Evolutionary conservation across 1,140 invertebrate genomes (phyloP).

Genomic region (Cydia splendana): DNA sequence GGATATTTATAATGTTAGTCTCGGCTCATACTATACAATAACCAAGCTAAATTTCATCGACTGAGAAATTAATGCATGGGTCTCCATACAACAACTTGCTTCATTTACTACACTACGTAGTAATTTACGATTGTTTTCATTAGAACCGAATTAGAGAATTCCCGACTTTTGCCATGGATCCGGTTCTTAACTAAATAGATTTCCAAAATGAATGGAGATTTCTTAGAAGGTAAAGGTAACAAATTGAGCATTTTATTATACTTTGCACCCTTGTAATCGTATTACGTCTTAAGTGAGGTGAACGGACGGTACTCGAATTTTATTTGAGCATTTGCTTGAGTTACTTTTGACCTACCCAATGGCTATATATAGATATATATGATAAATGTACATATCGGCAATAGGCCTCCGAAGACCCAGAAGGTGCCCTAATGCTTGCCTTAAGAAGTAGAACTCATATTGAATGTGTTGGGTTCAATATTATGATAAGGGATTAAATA

Average conservation of each 20-base stretch:
- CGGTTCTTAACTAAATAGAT: slow-evolving; percentile 47
- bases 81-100: too few species aligned
- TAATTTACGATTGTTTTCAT: slow-evolving; percentile 32
- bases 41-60: too few species aligned
- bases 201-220: slow-evolving; percentile 53
- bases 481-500: slow-evolving; percentile 14
- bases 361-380: slow-evolving; percentile 1
- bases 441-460: slow-evolving; percentile 11
- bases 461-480: neutral
- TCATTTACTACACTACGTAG: too few species aligned
- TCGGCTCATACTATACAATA: too few species aligned
- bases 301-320: slow-evolving; percentile 46
- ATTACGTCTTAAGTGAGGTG: slow-evolving; percentile 48
- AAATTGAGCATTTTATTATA: slow-evolving; percentile 70
- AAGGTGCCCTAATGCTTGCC: slow-evolving; percentile 1
- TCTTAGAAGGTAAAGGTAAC: slow-evolving; percentile 58
- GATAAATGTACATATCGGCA: neutral
- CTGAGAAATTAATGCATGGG: too few species aligned
- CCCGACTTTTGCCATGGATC: slow-evolving; percentile 8
- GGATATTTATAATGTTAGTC: too few species aligned
- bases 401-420: neutral
- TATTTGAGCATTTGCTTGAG: slow-evolving; percentile 35
- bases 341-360: slow-evolving; percentile 5
- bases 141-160: slow-evolving; percentile 25
- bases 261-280: slow-evolving; percentile 59